phyloP scores from a whole-genome alignment of 2,797 vertebrate genomes.

The Pangasius sanitwongsei region DNA sequence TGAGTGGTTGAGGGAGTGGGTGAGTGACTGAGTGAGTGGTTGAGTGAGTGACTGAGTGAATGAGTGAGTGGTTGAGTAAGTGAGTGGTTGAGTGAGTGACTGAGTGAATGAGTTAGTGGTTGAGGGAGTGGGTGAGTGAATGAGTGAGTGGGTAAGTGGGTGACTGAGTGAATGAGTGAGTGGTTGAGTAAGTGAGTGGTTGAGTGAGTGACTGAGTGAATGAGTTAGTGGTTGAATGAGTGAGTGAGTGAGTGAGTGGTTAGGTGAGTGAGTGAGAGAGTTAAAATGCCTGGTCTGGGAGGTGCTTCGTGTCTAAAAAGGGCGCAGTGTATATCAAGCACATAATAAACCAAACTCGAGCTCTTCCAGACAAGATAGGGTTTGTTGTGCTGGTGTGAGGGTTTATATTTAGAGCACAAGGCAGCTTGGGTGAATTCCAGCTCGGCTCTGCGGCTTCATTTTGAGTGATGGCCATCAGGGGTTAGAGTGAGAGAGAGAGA shows the following conservation, averaged over 20 bases:
- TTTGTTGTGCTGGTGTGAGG: slow-evolving; percentile 71
- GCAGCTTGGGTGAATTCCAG: slow-evolving; percentile 75
- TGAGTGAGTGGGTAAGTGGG: too few relatives aligned
- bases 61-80: too few relatives aligned
- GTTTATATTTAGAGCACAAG: slow-evolving; percentile 73
- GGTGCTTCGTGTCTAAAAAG: slow-evolving; percentile 46
- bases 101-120: too few relatives aligned
- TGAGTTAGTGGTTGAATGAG: neutral
- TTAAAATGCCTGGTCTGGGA: slow-evolving; percentile 9
- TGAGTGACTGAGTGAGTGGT: too few relatives aligned
- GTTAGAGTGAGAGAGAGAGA: slow-evolving; percentile 24
- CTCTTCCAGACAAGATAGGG: slow-evolving; percentile 74
- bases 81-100: too few relatives aligned
- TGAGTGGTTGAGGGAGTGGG: neutral
- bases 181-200: neutral
- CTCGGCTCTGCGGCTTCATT: slow-evolving; percentile 65
- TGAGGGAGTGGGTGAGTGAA: too few relatives aligned
- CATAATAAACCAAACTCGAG: slow-evolving; percentile 71
- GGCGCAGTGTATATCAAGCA: slow-evolving; percentile 69
- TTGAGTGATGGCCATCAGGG: slow-evolving; percentile 60
- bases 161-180: neutral
- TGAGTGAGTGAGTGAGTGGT: neutral
- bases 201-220: neutral
- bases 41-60: too few relatives aligned
- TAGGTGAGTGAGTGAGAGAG: neutral